Conservation (phyloP, 2,113 vertebrate species). For the Apus apus region DNA sequence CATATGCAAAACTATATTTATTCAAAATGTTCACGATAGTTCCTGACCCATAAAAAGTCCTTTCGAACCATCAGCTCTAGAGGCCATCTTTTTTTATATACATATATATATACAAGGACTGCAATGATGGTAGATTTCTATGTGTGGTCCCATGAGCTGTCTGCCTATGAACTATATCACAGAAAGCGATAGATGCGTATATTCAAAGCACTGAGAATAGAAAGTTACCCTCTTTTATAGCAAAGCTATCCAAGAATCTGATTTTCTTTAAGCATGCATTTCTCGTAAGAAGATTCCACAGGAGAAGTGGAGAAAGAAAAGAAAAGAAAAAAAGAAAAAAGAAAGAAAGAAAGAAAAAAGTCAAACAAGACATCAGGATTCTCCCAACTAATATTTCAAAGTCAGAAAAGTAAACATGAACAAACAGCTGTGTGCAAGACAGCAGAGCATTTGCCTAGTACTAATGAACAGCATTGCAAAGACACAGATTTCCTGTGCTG, state of each 20-base stretch:
- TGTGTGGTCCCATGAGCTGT: background rate
- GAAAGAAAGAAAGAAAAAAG: no score
- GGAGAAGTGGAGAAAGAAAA: background rate
- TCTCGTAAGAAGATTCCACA: background rate
- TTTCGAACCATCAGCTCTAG: background rate
- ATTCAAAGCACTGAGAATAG: background rate
- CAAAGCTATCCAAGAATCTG: background rate
- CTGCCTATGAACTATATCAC: background rate
- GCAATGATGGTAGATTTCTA: background rate
- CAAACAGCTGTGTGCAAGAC: constrained; percentile 18
- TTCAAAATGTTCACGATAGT: background rate
- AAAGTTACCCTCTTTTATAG: background rate
- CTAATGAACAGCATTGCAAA: constrained; percentile 34
- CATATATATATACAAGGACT: background rate
- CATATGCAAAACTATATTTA: background rate
- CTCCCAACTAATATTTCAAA: background rate
- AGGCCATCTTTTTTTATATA: background rate
- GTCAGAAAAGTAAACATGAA: background rate
- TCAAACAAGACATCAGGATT: background rate
- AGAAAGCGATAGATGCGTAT: background rate
- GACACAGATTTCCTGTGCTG: background rate
- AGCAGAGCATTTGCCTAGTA: background rate
- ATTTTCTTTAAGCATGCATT: background rate
- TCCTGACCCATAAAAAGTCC: background rate
- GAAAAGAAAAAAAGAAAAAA: no score